Conservation (phyloP, 2,113 vertebrate species). For the Edolisoma coerulescens region DNA sequence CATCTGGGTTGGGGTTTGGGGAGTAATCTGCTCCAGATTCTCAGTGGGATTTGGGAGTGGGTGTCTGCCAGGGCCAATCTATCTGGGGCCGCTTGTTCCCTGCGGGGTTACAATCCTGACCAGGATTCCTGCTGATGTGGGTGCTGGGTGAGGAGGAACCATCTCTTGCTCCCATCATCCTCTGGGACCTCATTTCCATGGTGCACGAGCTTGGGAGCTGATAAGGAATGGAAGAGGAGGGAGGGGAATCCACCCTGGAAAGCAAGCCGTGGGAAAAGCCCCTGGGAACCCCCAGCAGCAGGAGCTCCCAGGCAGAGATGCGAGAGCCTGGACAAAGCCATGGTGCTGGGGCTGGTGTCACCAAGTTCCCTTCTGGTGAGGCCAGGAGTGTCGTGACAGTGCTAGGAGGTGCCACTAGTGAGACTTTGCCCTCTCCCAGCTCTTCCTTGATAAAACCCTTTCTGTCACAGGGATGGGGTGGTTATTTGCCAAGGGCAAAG, state of each 20-base stretch:
- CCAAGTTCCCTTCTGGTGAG: neutral
- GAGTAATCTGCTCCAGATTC: neutral
- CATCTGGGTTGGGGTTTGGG: neutral
- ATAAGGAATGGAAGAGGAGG: neutral
- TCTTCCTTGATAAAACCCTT: neutral
- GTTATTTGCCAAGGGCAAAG: neutral
- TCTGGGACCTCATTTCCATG: neutral
- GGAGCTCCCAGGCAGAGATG: neutral
- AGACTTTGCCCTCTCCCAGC: neutral
- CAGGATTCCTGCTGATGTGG: neutral
- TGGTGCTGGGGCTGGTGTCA: neutral
- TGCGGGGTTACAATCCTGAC: neutral
- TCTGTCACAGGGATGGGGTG: neutral
- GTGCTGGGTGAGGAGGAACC: neutral
- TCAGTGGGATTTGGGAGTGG: neutral
- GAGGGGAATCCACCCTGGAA: neutral
- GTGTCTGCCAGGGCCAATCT: neutral
- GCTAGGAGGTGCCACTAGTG: rapidly evolving
- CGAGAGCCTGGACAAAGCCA: rapidly evolving
- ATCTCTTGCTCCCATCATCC: neutral
- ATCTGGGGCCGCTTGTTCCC: neutral
- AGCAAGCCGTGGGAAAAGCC: neutral
- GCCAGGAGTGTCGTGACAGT: rapidly evolving
- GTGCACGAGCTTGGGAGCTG: neutral
- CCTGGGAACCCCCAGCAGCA: neutral